A percentile compares a stretch with the other conserved stretches of the same genome.
Evolutionary conservation across 2,113 vertebrate genomes (phyloP).

Genomic region (Micromys minutus): DNA sequence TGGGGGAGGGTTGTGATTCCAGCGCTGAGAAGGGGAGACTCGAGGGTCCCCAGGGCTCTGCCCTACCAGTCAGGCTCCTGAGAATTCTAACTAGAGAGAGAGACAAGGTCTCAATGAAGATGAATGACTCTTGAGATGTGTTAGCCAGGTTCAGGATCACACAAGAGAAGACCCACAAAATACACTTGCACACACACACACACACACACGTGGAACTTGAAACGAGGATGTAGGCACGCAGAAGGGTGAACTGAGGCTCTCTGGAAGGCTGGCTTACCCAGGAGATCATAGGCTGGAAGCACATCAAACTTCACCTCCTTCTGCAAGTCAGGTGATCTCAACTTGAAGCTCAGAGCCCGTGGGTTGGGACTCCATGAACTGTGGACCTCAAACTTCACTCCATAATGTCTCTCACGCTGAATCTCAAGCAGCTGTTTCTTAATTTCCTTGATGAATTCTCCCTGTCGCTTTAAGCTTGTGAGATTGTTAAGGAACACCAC

Average conservation of each 20-base stretch:
- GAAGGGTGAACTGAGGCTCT: not conserved
- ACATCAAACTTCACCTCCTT: constrained; percentile 62
- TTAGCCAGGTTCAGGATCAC: too few species aligned
- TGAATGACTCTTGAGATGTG: too few species aligned
- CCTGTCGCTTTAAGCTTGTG: not conserved
- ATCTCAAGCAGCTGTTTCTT: constrained; percentile 15
- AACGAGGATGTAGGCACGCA: too few species aligned
- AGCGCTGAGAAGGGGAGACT: too few species aligned
- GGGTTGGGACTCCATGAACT: accelerated
- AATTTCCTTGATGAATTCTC: not conserved
- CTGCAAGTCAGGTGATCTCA: accelerated
- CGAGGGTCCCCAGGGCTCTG: too few species aligned
- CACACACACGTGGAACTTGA: not conserved
- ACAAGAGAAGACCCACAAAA: too few species aligned
- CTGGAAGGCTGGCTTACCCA: constrained; percentile 38
- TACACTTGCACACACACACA: too few species aligned
- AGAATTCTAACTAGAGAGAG: too few species aligned
- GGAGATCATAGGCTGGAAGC: constrained; percentile 59
- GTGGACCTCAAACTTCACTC: not conserved
- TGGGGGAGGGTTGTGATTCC: too few species aligned
- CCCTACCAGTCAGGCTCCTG: not conserved
- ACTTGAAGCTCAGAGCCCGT: constrained; percentile 39
- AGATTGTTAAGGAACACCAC: not conserved
- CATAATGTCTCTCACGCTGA: accelerated
- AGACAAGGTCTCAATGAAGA: too few species aligned